phyloP scores from a whole-genome alignment of 2,797 vertebrate genomes.

The Steatocranus sp. region DNA sequence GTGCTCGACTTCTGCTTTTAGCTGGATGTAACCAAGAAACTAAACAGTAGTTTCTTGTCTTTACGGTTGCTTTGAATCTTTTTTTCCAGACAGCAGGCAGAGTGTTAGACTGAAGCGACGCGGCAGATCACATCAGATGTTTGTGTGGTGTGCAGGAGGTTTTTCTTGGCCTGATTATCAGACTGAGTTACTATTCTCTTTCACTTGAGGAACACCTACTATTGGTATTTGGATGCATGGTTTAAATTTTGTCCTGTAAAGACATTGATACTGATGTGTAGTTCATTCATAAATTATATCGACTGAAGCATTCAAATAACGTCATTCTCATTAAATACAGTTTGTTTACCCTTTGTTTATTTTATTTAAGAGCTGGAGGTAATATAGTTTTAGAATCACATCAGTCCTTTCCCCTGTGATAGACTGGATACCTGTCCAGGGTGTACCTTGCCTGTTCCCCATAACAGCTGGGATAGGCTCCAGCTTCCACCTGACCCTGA shows the following conservation, averaged over 20 bases:
- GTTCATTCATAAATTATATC: background rate
- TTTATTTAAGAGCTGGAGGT: background rate
- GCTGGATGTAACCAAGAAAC: background rate
- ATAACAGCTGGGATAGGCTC: background rate
- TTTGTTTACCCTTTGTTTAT: background rate
- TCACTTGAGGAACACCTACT: background rate
- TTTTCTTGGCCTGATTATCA: background rate
- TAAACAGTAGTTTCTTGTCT: background rate
- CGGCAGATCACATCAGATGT: background rate
- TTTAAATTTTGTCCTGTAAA: background rate
- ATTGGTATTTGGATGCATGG: background rate
- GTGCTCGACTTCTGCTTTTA: background rate
- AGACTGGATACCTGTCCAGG: background rate
- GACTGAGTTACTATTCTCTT: background rate
- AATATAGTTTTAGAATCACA: background rate
- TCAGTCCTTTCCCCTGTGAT: background rate
- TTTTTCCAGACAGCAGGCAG: background rate
- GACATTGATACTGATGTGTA: background rate
- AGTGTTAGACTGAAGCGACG: background rate
- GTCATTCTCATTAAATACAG: rapidly evolving
- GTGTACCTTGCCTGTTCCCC: background rate
- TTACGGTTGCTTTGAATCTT: background rate
- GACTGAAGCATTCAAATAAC: background rate
- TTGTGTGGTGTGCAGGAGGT: background rate
- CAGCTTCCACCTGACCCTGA: background rate